phyloP scores from a whole-genome alignment of 2,888 invertebrate species.

The Drosophila fungiperda region DNA sequence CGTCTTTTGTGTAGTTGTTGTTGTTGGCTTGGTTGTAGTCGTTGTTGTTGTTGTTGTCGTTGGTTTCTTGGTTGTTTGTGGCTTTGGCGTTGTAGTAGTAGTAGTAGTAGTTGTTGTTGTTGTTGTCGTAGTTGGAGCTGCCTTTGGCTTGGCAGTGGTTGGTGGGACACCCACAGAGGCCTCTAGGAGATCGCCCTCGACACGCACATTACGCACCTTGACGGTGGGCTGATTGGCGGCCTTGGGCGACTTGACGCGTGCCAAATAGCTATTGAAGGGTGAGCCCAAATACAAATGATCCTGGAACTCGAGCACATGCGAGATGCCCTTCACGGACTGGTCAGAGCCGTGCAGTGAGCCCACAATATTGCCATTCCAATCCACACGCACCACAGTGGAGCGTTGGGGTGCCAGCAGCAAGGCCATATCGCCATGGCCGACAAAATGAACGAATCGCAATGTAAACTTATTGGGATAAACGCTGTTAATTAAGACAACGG shows the following conservation, averaged over 20 bases:
- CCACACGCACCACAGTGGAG: constrained; percentile 88
- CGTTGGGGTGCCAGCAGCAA: constrained; percentile 83
- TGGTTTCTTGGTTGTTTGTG: constrained; percentile 64
- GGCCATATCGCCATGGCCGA: constrained; percentile 88
- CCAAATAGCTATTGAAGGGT: constrained; percentile 89
- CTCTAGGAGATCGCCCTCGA: constrained; percentile 81
- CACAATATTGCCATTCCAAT: constrained; percentile 90
- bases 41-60: constrained; percentile 27
- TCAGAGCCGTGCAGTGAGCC: constrained; percentile 89
- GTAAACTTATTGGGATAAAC: constrained; percentile 89
- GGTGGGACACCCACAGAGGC: constrained; percentile 70
- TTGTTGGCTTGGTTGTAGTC: constrained; percentile 69
- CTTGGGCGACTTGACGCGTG: constrained; percentile 87
- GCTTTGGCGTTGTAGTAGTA: constrained; percentile 54
- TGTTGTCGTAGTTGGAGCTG: constrained; percentile 59
- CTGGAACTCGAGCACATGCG: constrained; percentile 89
- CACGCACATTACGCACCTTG: constrained; percentile 83
- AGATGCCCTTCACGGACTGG: constrained; percentile 86
- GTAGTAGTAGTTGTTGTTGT: constrained; percentile 69
- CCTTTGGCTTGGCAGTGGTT: constrained; percentile 68
- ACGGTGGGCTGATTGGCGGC: constrained; percentile 72
- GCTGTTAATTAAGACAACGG: constrained; percentile 88
- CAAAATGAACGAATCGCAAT: constrained; percentile 88
- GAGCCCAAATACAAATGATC: constrained; percentile 89
- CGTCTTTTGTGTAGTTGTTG: constrained; percentile 59